Evolutionary conservation across 2,797 vertebrate species (phyloP).

Genomic region (Lepus townsendii): DNA sequence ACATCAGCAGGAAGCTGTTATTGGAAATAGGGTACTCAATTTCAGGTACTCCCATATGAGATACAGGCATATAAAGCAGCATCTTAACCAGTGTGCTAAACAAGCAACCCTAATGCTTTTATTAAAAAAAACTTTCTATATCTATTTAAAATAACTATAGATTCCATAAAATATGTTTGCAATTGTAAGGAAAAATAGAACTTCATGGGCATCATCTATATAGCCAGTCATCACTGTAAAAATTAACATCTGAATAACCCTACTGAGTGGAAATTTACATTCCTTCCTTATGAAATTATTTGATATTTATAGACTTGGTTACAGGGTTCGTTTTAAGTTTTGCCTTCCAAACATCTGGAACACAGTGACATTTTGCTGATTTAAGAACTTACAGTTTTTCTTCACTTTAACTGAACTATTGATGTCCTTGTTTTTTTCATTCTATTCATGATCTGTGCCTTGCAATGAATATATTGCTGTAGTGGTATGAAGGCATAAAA

Average conservation of each 20-base stretch:
- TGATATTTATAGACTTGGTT: constrained; percentile 54
- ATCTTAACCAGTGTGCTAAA: too few species aligned
- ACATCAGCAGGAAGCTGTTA: too few species aligned
- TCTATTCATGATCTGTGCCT: not conserved
- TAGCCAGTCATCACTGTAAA: constrained; percentile 55
- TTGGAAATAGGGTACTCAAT: too few species aligned
- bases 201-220: constrained; percentile 42
- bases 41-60: too few species aligned
- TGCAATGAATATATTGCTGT: not conserved
- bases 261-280: constrained; percentile 75
- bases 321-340: constrained; percentile 50
- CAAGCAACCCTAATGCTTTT: not conserved
- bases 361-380: not conserved
- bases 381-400: not conserved
- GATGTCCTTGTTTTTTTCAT: not conserved
- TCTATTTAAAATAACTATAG: not conserved
- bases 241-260: constrained; percentile 58
- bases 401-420: constrained; percentile 17
- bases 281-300: constrained; percentile 72
- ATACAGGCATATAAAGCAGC: too few species aligned
- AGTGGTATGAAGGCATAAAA: not conserved
- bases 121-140: not conserved
- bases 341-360: constrained; percentile 44
- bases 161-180: constrained; percentile 62
- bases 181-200: constrained; percentile 53